These are phyloP conservation scores for Drosophila mimica DNA, from an alignment of 2,888 invertebrate species.

Conservation along the genomic window DNA sequence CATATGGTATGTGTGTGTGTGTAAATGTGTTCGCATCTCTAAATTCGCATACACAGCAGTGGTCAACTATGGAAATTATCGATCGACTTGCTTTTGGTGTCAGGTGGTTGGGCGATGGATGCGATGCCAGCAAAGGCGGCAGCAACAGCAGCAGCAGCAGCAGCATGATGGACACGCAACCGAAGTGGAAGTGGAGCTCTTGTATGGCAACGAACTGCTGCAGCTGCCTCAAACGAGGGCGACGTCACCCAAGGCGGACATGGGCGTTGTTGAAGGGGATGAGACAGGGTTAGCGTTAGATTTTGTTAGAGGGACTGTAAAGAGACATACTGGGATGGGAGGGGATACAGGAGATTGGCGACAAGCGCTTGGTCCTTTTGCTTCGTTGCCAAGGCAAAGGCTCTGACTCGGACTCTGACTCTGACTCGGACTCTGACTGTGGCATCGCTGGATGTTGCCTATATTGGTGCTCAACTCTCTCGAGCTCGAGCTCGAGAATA, in stretches of 20 bases:
- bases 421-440: slow-evolving; percentile 41
- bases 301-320: slow-evolving; percentile 51
- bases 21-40: slow-evolving; percentile 81
- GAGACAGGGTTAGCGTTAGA: slow-evolving; percentile 47
- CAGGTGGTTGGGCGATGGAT: slow-evolving; percentile 81
- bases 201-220: slow-evolving; percentile 65
- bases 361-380: slow-evolving; percentile 39
- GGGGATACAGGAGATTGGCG: slow-evolving; percentile 38
- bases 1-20: slow-evolving; percentile 59
- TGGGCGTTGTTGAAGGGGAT: slow-evolving; percentile 47
- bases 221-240: slow-evolving; percentile 64
- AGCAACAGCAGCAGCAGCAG: slow-evolving; percentile 43
- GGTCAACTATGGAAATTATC: slow-evolving; percentile 85
- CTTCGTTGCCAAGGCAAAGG: slow-evolving; percentile 42
- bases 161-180: slow-evolving; percentile 75
- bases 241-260: slow-evolving; percentile 75
- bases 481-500: slow-evolving; percentile 69
- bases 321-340: slow-evolving; percentile 28
- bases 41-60: slow-evolving; percentile 83
- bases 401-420: slow-evolving; percentile 50
- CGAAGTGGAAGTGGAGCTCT: slow-evolving; percentile 51
- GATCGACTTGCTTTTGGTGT: slow-evolving; percentile 84
- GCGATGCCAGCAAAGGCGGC: slow-evolving; percentile 62
- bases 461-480: slow-evolving; percentile 50
- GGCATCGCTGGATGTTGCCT: slow-evolving; percentile 42